These are phyloP conservation scores for Acipenser transmontanus DNA, from an alignment of 2,797 vertebrate genomes.

Conservation along the genomic window DNA sequence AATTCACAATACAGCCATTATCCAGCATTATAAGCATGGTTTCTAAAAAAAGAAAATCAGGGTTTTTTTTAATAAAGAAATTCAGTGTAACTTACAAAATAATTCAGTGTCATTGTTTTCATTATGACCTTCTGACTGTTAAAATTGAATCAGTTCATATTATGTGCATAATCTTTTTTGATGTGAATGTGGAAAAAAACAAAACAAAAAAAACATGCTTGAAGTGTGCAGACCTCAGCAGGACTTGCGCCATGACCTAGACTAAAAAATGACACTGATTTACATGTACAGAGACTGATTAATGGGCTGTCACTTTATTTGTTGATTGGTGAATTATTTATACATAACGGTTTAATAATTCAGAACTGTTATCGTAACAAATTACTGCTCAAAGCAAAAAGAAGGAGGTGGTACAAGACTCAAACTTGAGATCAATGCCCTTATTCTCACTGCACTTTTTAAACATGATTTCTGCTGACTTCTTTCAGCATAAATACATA, in stretches of 20 bases:
- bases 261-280: constrained; percentile 35
- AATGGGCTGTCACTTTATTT: constrained; percentile 80
- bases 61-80: constrained; percentile 6
- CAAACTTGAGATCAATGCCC: constrained; percentile 50
- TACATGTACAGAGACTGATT: constrained; percentile 60
- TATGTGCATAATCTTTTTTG: constrained; percentile 17
- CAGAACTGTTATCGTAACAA: constrained; percentile 74
- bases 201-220: constrained; percentile 19
- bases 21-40: no score
- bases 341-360: constrained; percentile 84
- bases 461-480: constrained; percentile 54
- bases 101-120: constrained; percentile 11
- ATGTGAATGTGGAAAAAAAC: constrained; percentile 17
- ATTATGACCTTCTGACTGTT: constrained; percentile 9
- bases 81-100: constrained; percentile 4
- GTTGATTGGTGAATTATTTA: constrained; percentile 90
- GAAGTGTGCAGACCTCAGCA: constrained; percentile 37
- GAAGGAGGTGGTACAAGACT: constrained; percentile 51
- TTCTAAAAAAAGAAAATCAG: no score
- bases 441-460: constrained; percentile 46
- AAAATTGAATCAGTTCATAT: constrained; percentile 22
- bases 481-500: constrained; percentile 29
- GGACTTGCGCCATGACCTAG: constrained; percentile 27
- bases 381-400: constrained; percentile 68
- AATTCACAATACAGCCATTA: no score